Conservation (phyloP, 2,113 vertebrate species). For the Talpa occidentalis region DNA sequence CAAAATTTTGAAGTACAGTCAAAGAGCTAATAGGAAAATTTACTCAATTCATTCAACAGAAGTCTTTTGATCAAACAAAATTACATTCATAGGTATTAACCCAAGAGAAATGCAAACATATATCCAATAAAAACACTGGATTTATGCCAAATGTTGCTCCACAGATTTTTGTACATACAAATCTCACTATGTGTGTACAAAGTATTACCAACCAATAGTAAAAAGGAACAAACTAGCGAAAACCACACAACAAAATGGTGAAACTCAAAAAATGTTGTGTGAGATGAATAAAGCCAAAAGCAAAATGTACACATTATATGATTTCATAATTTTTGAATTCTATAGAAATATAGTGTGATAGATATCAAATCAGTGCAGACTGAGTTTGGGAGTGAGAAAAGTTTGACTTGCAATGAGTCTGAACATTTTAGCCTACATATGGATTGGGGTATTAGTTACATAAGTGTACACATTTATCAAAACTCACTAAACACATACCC, state of each 20-base stretch:
- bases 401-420: not conserved
- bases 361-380: not conserved
- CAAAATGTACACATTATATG: not conserved
- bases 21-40: not conserved
- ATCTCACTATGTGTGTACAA: not conserved
- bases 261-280: not conserved
- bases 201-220: not conserved
- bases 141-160: slow-evolving; percentile 8
- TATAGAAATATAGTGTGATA: not conserved
- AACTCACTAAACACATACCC: not conserved
- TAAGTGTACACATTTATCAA: not conserved
- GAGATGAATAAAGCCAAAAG: not conserved
- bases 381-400: not conserved
- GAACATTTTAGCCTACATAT: not conserved
- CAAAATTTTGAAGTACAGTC: not conserved
- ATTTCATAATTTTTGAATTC: not conserved
- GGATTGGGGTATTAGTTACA: not conserved
- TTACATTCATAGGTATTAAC: not conserved
- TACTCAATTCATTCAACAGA: slow-evolving; percentile 12
- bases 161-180: slow-evolving; percentile 48
- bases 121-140: not conserved
- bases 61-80: slow-evolving; percentile 19
- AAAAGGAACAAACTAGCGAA: not conserved
- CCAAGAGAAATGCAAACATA: slow-evolving; percentile 17
- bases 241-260: not conserved